Evolutionary conservation across 2,888 invertebrate genomes (phyloP), one percentile per base, ranked within the genome.

Genomic region (Endomychus coccineus): DNA sequence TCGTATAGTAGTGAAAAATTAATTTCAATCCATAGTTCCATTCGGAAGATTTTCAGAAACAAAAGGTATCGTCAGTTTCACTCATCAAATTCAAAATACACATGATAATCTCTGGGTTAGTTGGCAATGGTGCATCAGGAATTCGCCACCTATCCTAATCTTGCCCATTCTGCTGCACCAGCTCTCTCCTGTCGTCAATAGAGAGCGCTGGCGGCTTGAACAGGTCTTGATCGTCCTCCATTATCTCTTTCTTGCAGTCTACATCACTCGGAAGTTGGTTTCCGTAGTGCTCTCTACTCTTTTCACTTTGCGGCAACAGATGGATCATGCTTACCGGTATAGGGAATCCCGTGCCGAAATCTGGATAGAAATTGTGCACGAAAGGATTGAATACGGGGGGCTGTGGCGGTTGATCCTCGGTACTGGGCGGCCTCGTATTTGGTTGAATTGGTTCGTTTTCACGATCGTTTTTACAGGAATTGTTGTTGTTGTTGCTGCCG

Each of bases 261-360:
- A 28, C 27, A 7, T 27, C 77, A 74, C 44, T 75, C 64, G 55
- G 77, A 77, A 32, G 48, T 77, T 31, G 49, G 35, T 6, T 46
- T 41, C 23, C 37, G 25, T 36, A 50, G 55, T 77, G 74, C 49
- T 74, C 83, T 52, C 78, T 65, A 52, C 77, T 78, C 56, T 82
- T 83, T 54, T 87, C 87, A 54, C 75, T 78, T 24, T 84, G 86
- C 39, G 87, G 87, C 55, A 88, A 64, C 37, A 88, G 70, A 60
- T 88, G 87, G 44, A 88, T 72, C 87, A 88, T 87, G 59, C 81
- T 83, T 16, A 89, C 75, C 16, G 86, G 86, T 57, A 89, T 78
- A 1, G 87, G 87, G 58, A 87, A 89, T 11, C 82, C 80, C 4
- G 83, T 74, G 10, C 68, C 67, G 55, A 87, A 88, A 56, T 89